Evolutionary conservation across 2,797 vertebrate species (phyloP).

Genomic region (Pempheris klunzingeri): DNA sequence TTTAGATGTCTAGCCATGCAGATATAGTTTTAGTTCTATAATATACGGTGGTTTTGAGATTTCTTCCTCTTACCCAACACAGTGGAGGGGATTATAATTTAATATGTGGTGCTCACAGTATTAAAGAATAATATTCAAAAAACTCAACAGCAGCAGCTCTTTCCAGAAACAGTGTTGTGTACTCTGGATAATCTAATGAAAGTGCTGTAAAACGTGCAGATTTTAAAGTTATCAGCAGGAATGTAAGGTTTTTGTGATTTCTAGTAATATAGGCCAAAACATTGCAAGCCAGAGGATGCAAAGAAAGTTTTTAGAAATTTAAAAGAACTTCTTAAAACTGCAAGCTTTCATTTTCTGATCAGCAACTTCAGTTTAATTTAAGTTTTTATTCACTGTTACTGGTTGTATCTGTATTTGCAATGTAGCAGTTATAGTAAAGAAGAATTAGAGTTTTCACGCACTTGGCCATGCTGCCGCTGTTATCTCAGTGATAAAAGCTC

Average conservation of each 20-base stretch:
- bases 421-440: slow-evolving; percentile 1
- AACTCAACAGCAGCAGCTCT: background rate
- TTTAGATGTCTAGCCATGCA: background rate
- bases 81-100: background rate
- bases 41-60: background rate
- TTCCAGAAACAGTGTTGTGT: too few relatives aligned
- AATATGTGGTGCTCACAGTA: background rate
- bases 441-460: slow-evolving; percentile 1
- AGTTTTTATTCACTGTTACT: background rate
- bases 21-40: background rate
- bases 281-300: background rate
- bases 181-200: too few relatives aligned
- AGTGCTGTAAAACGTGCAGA: background rate
- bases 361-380: background rate
- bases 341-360: background rate
- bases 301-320: too few relatives aligned
- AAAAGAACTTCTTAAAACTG: too few relatives aligned
- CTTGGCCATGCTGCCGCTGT: background rate
- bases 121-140: background rate
- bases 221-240: background rate
- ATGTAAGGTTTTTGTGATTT: background rate
- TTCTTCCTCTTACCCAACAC: background rate
- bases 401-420: background rate
- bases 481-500: slow-evolving; percentile 23
- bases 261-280: background rate